Base-by-base conservation (phyloP, 2,113 vertebrate genomes). In the Epinephelus cyanopodus region DNA sequence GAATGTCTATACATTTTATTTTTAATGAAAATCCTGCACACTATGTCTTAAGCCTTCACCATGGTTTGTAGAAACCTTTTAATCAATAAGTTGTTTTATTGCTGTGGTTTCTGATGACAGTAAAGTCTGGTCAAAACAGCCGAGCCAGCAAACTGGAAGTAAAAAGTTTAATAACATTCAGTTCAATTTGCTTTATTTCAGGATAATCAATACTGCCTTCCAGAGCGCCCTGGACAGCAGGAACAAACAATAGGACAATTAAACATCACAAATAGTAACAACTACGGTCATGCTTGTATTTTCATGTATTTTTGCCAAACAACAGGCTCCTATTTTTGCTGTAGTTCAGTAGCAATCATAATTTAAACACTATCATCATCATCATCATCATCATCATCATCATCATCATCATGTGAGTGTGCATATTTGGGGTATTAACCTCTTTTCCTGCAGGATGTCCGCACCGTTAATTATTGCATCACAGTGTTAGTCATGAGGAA, bases 341-440 rank as follows among this genome's bases (percentile, higher is more conserved):
- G 11, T 58, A 42, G 48, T 29, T 79, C 4, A 69, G 74, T 50
- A 14, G 39, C 14, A 70, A 48, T 61, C 37, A 15, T 70, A 17
- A 29, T 29, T 29, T 29, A 29, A 29, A 29, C 29, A 29, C 29
- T 29, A 29, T 29, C 29, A 29, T 27, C 27, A 27, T 27, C n/a
- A n/a, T n/a, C n/a, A n/a, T n/a, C n/a, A n/a, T 29, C 29, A 29
- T 62, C 14, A 69, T 47, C 68, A 57, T 53, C 23, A n/a, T 64
- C 23, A 53, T 60, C 52, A 17, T 19, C 12, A 21, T n/a, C 47
- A 7, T 64, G 47, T 33, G 18, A 77, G 19, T 57, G 52, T 73
- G 29, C 29, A 78, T 18, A 53, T 48, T n/a, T 60, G n/a, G 53
- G 33, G 65, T 27, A 47, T 67, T 54, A 66, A 52, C 29, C 25